Base-by-base conservation (phyloP, 2,113 vertebrate species). In the Perca fluviatilis region DNA sequence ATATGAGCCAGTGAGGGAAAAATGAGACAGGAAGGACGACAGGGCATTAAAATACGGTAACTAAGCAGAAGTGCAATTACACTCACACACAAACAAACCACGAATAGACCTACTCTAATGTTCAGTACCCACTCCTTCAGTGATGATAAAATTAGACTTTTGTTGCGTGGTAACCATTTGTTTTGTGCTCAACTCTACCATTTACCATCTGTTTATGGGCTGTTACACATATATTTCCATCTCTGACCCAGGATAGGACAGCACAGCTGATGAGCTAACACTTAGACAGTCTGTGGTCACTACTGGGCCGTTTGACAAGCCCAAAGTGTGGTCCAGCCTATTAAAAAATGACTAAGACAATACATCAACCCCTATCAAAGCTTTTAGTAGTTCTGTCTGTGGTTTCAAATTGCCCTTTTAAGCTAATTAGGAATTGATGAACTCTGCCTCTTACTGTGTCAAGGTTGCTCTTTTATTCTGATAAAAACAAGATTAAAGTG, bases 361-460 rank as follows among this genome's bases (percentile, higher is more conserved):
- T 74, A 73, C 78, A 88, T 85, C 66, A 69, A 51, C 40, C 63
- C 69, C 66, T 68, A 83, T 68, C 64, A 89, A 69, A 79, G 90
- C 77, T 87, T 90, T 91, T 88, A 83, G 75, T 80, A 68, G 71
- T 78, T 82, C 69, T 87, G 67, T 87, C 76, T 90, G 88, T 84
- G 85, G 86, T 90, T 94, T 86, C 80, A 76, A 72, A 23, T 79
- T 89, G 81, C 66, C 78, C 90, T 89, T 93, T 92, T 91, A 90
- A 91, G 83, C 69, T 93, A 94, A 95, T 94, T 93, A 88, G 85
- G 67, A 86, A 89, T 80, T 90, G 86, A 93, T 94, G 61, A 89
- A 91, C 90, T 84, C 65, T 51, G 46, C 71, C 36, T 74, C 74
- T 82, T 62, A 74, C 71, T 74, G 51, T 72, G 73, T 89, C 13